phyloP scores from a whole-genome alignment of 2,797 vertebrate species.

The Typhlichthys eigenmanni region DNA sequence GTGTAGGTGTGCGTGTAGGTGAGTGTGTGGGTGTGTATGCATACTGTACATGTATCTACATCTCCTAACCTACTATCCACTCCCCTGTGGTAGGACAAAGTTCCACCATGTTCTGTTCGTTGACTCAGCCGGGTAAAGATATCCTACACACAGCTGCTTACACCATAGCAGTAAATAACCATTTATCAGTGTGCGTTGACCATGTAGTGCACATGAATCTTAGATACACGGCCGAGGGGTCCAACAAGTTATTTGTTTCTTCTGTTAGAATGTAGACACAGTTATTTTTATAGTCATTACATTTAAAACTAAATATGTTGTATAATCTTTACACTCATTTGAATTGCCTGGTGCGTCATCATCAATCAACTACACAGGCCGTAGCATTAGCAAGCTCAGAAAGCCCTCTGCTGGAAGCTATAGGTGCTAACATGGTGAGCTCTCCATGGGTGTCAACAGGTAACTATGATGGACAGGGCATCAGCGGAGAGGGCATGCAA shows the following conservation, averaged over 20 bases:
- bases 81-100: constrained; percentile 51
- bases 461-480: constrained; percentile 91
- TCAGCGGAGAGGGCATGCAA: constrained; percentile 93
- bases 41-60: constrained; percentile 30
- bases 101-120: constrained; percentile 44
- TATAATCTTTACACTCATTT: no score
- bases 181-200: neutral
- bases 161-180: constrained; percentile 4
- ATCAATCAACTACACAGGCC: no score
- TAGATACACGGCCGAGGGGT: constrained; percentile 6
- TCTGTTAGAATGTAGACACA: no score
- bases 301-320: no score
- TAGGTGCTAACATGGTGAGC: no score
- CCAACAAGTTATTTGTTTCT: constrained; percentile 15
- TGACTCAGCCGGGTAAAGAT: constrained; percentile 24
- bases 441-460: constrained; percentile 70
- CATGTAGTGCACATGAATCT: neutral
- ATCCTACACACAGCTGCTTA: constrained; percentile 39
- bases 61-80: constrained; percentile 38
- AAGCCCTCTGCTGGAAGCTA: no score
- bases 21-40: constrained; percentile 11
- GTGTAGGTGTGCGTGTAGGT: constrained; percentile 4
- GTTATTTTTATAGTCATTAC: no score
- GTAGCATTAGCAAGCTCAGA: no score
- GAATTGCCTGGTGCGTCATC: no score